A percentile compares a stretch with the other conserved stretches of the same genome.
phyloP scores from a whole-genome alignment of 2,113 vertebrate species.

The Blennius ocellaris region DNA sequence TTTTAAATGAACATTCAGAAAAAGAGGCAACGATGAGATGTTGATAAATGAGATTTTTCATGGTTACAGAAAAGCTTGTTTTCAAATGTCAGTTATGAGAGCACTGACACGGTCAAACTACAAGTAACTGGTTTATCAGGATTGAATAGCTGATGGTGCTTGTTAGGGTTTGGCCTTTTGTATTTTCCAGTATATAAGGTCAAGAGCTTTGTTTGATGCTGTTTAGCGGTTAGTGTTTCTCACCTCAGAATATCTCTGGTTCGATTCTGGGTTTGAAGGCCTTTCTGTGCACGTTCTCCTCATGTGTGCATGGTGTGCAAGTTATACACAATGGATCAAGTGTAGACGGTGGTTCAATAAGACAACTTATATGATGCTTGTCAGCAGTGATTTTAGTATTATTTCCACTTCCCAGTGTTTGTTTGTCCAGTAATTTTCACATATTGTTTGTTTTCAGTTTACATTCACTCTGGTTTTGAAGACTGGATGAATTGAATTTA shows the following conservation, averaged over 20 bases:
- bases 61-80: too few species aligned
- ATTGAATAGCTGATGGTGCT: background rate
- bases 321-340: too few species aligned
- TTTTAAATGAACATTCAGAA: background rate
- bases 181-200: constrained; percentile 37
- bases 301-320: too few species aligned
- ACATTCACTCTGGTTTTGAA: background rate
- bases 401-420: background rate
- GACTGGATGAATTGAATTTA: too few species aligned
- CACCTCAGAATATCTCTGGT: too few species aligned
- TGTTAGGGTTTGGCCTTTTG: constrained; percentile 24
- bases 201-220: too few species aligned
- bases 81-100: background rate
- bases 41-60: too few species aligned
- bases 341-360: too few species aligned
- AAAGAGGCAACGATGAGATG: background rate
- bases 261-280: too few species aligned
- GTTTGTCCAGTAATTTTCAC: background rate
- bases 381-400: background rate
- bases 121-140: constrained; percentile 39
- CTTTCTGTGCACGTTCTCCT: too few species aligned
- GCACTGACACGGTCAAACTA: background rate
- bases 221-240: too few species aligned
- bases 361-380: too few species aligned
- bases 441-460: background rate